phyloP scores from a whole-genome alignment of 2,888 invertebrate species.

The Dryococelus australis region DNA sequence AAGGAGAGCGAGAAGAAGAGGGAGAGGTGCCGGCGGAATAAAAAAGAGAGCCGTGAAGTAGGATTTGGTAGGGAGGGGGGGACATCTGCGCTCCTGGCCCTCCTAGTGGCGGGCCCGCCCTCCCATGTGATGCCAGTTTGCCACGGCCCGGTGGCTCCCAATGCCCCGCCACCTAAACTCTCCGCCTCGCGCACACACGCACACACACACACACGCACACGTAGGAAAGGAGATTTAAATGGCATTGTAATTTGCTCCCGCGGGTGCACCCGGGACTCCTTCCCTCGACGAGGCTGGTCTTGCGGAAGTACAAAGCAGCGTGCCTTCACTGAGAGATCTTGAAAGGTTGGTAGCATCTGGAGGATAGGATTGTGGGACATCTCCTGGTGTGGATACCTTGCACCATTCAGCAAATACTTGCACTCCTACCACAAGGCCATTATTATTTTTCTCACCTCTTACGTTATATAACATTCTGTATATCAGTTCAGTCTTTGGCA shows the following conservation, averaged over 20 bases:
- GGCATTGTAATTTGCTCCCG: constrained; percentile 11
- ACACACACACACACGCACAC: neutral
- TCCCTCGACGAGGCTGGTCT: no score
- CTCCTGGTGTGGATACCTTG: neutral
- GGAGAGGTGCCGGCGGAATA: neutral
- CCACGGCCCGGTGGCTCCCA: neutral
- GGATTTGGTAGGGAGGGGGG: neutral
- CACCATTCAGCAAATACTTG: no score
- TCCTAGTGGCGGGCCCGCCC: neutral
- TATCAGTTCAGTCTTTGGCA: no score
- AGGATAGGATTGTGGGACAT: neutral
- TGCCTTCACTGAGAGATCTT: neutral
- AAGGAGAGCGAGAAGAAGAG: neutral
- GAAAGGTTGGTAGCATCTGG: neutral
- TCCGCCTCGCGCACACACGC: neutral
- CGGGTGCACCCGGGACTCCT: neutral
- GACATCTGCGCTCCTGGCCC: neutral
- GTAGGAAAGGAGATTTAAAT: constrained; percentile 20
- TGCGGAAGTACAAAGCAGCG: no score
- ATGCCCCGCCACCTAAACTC: constrained; percentile 1
- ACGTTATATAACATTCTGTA: no score
- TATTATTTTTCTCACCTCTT: no score
- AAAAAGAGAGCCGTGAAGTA: neutral
- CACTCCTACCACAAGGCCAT: no score
- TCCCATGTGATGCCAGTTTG: constrained; percentile 22